A percentile compares a stretch with the other conserved stretches of the same genome.
Evolutionary conservation across 2,797 vertebrate genomes (phyloP).

Genomic region (Poeciliopsis infans): DNA sequence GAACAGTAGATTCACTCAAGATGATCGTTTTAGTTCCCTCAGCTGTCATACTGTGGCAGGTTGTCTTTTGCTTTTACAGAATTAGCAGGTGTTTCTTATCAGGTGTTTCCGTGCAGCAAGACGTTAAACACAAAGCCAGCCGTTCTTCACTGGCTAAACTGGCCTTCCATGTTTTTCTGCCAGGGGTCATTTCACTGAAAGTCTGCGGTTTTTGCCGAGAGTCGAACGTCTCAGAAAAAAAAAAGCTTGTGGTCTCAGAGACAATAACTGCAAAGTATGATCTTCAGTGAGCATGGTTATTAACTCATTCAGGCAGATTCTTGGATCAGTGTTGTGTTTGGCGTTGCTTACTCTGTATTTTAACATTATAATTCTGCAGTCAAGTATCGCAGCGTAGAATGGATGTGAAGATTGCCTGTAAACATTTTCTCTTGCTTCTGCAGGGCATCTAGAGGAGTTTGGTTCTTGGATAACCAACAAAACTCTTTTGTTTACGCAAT

Average conservation of each 20-base stretch:
- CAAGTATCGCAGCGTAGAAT: slow-evolving; percentile 24
- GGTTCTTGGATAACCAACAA: slow-evolving; percentile 48
- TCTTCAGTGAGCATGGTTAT: slow-evolving; percentile 59
- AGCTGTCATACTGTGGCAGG: neutral
- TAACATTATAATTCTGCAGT: slow-evolving; percentile 36
- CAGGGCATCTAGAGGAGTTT: slow-evolving; percentile 31
- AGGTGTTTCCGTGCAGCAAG: slow-evolving; percentile 26
- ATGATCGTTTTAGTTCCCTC: neutral
- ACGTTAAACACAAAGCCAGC: neutral
- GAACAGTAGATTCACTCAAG: neutral
- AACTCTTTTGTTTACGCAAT: slow-evolving; percentile 59
- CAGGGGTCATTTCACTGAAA: slow-evolving; percentile 39
- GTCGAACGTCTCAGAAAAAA: slow-evolving; percentile 52
- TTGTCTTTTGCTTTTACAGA: neutral
- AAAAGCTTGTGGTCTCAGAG: slow-evolving; percentile 58
- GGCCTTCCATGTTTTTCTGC: slow-evolving; percentile 34
- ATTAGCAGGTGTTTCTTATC: slow-evolving; percentile 43
- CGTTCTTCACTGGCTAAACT: slow-evolving; percentile 28
- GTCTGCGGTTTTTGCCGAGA: slow-evolving; percentile 58
- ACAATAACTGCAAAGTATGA: slow-evolving; percentile 64
- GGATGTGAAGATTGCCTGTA: slow-evolving; percentile 19
- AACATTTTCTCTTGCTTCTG: slow-evolving; percentile 22
- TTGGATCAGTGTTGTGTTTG: slow-evolving; percentile 46
- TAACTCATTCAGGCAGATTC: slow-evolving; percentile 63
- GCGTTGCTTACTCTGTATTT: slow-evolving; percentile 34